Evolutionary conservation across 2,797 vertebrate genomes (phyloP), one percentile per base, ranked within the genome.

Genomic region (Hyperoplus lanceolatus): DNA sequence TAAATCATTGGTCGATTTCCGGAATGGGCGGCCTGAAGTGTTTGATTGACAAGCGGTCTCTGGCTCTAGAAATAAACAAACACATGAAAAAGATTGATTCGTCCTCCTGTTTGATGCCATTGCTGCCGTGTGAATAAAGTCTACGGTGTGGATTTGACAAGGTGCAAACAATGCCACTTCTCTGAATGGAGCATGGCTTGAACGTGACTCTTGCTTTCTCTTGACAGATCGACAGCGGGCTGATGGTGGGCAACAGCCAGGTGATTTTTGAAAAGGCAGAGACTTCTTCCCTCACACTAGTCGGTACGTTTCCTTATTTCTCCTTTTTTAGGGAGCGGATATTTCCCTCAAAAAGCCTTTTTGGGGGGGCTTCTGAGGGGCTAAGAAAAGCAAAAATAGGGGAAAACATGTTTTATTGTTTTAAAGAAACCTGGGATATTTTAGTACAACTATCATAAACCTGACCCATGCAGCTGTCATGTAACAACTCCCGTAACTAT

Each of bases 191-290:
- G 5, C 1, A 4, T 21, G 12, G 13, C 29, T 8, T 54, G 56
- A 53, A 1, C 15, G 1, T 21, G 0, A 48, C 16, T 71, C 2
- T 29, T 82, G 53, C 66, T 66, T 64, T 77, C 55, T 85, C 55
- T 29, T 49, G 18, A 66, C 93, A 99, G 98, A 99, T 99, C 1
- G 98, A 99, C 16, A 88, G 95, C 7, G 98, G 98, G 4, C 95
- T 99, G 89, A 94, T 99, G 90, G 92, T 99, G 70, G 98, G 97
- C 18, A 99, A 99, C 95, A 99, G 97, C 84, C 98, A 99, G 90
- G 98, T 99, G 93, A 92, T 98, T 65, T 99, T 99, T 94, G 98
- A 99, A 90, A 99, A 99, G 91, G 96, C 97, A 4, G 97, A 99
- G 87, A 98, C 89, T 81, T 99, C 98, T 8, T 97, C 97, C 39